Evolutionary conservation across 1,140 invertebrate genomes (phyloP).

Genomic region (Mya arenaria): DNA sequence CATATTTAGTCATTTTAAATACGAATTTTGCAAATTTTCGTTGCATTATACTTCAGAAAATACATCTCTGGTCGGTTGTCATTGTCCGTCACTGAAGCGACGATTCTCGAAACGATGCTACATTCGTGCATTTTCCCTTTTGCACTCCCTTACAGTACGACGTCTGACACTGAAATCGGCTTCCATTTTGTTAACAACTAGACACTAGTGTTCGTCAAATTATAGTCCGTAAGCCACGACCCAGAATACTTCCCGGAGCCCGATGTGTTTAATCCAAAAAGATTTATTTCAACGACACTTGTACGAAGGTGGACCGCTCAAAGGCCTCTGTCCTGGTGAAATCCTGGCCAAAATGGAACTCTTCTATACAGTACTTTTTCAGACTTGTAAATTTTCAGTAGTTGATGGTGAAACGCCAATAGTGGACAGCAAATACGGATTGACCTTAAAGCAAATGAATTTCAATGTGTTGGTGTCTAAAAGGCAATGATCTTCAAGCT

Average conservation of each 20-base stretch:
- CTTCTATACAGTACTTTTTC: slow-evolving; percentile 88
- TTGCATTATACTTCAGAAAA: too few species aligned
- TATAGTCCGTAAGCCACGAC: slow-evolving; percentile 74
- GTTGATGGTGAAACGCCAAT: slow-evolving; percentile 72
- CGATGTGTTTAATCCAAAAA: slow-evolving; percentile 68
- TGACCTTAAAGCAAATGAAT: slow-evolving; percentile 72
- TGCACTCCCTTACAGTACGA: slow-evolving; percentile 78
- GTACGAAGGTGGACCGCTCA: slow-evolving; percentile 54
- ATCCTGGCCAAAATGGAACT: slow-evolving; percentile 87
- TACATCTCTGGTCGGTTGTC: slow-evolving; percentile 67
- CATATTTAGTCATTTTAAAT: too few species aligned
- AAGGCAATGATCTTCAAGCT: too few species aligned
- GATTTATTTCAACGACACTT: slow-evolving; percentile 70
- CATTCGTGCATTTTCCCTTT: slow-evolving; percentile 77
- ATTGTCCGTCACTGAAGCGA: slow-evolving; percentile 70
- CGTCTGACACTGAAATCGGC: slow-evolving; percentile 71
- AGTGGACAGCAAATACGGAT: slow-evolving; percentile 74
- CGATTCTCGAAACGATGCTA: slow-evolving; percentile 69
- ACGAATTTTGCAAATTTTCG: too few species aligned
- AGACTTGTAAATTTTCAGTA: slow-evolving; percentile 80
- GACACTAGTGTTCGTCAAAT: slow-evolving; percentile 76
- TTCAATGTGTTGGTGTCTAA: slow-evolving; percentile 62
- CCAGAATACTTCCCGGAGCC: slow-evolving; percentile 68
- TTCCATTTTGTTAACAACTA: slow-evolving; percentile 68
- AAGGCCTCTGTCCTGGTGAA: slow-evolving; percentile 88